Conservation (phyloP, 2,113 vertebrate genomes). For the Psettodes erumei region DNA sequence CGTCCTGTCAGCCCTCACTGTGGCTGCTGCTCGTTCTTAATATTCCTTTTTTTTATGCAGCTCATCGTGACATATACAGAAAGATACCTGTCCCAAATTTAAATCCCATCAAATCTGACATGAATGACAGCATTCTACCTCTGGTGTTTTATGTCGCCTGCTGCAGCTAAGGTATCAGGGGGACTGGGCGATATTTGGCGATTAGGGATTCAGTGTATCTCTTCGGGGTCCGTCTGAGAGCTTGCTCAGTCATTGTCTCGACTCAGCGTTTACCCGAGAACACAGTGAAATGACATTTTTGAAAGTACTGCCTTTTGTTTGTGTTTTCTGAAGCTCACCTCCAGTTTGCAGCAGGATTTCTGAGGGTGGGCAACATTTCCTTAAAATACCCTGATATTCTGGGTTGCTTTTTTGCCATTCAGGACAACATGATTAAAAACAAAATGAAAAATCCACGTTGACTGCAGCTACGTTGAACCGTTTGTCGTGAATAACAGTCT, state of each 20-base stretch:
- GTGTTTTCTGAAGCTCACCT: background rate
- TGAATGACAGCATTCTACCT: slow-evolving; percentile 21
- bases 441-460: background rate
- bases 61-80: slow-evolving; percentile 31
- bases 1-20: slow-evolving; percentile 37
- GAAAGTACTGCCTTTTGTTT: background rate
- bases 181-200: background rate
- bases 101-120: slow-evolving; percentile 25
- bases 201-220: slow-evolving; percentile 5
- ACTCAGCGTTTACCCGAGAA: background rate
- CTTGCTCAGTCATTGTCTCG: slow-evolving; percentile 11
- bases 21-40: slow-evolving; percentile 34
- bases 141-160: background rate
- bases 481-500: background rate
- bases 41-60: slow-evolving; percentile 57
- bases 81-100: slow-evolving; percentile 8
- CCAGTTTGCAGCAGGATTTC: background rate
- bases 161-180: background rate
- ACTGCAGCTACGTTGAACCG: background rate
- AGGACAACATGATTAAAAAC: background rate
- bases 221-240: slow-evolving; percentile 7
- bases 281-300: background rate
- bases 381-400: background rate
- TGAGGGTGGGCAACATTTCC: no score
- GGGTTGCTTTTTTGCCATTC: background rate